phyloP scores from a whole-genome alignment of 2,797 vertebrate species.

The Hydrophis major region DNA sequence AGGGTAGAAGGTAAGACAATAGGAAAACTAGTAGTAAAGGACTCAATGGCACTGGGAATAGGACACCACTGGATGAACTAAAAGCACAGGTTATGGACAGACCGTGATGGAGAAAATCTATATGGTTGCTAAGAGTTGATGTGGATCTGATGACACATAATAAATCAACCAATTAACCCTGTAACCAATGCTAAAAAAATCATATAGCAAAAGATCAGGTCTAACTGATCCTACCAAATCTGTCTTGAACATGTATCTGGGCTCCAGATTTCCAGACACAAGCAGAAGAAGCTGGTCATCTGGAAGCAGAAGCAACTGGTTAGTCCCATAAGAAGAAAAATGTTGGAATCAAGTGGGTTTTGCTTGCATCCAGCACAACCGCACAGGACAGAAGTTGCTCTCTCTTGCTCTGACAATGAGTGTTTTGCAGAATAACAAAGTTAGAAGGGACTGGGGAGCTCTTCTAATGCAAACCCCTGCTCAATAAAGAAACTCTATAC shows the following conservation, averaged over 20 bases:
- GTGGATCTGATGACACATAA: not conserved
- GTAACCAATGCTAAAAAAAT: not conserved
- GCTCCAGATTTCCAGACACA: not conserved
- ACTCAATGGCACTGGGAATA: too few species aligned
- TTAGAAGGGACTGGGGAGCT: too few species aligned
- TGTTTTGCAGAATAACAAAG: not conserved
- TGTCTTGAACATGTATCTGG: not conserved
- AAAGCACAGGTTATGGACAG: too few species aligned
- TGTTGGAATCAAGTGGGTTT: not conserved
- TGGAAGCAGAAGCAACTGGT: not conserved
- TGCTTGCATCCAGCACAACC: not conserved
- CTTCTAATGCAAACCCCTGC: too few species aligned
- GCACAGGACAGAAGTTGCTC: not conserved
- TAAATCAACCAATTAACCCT: not conserved
- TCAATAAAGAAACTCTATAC: too few species aligned
- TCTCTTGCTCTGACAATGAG: not conserved
- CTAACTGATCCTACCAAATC: not conserved
- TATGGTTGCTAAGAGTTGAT: not conserved
- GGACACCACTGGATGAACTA: too few species aligned
- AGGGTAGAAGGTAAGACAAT: not conserved
- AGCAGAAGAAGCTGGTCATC: not conserved
- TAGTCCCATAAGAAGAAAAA: not conserved
- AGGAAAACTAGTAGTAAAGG: too few species aligned
- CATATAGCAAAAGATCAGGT: not conserved
- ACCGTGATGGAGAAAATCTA: too few species aligned